Conservation (phyloP, 2,113 vertebrate species). For the Odocoileus virginianus region DNA sequence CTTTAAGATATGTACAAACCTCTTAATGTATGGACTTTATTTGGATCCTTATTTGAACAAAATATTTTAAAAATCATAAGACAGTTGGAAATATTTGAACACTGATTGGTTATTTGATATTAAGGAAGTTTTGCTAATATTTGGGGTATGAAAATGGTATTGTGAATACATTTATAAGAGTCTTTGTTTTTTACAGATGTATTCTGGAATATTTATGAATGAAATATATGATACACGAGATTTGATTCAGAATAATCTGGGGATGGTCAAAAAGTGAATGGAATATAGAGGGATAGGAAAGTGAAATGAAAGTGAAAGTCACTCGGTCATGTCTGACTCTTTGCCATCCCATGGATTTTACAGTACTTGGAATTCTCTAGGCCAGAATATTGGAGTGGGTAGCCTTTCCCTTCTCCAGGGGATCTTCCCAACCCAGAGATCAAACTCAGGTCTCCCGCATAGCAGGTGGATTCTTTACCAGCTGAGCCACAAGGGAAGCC, state of each 20-base stretch:
- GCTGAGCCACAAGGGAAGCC: background rate
- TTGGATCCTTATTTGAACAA: background rate
- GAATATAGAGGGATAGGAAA: background rate
- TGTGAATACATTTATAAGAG: background rate
- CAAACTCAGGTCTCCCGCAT: accelerated
- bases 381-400: background rate
- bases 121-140: background rate
- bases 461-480: background rate
- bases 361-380: background rate
- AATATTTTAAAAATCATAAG: background rate
- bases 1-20: background rate
- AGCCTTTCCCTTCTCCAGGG: background rate
- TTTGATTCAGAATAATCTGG: background rate
- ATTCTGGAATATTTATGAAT: background rate
- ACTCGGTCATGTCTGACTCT: background rate
- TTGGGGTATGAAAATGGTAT: background rate
- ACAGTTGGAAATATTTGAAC: background rate
- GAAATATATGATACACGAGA: background rate
- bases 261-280: background rate
- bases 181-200: background rate
- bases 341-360: background rate
- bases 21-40: background rate
- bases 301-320: background rate
- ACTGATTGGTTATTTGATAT: conserved; percentile 2
- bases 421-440: background rate